Base-by-base conservation (phyloP, 2,113 vertebrate species). In the Artemisiospiza belli region DNA sequence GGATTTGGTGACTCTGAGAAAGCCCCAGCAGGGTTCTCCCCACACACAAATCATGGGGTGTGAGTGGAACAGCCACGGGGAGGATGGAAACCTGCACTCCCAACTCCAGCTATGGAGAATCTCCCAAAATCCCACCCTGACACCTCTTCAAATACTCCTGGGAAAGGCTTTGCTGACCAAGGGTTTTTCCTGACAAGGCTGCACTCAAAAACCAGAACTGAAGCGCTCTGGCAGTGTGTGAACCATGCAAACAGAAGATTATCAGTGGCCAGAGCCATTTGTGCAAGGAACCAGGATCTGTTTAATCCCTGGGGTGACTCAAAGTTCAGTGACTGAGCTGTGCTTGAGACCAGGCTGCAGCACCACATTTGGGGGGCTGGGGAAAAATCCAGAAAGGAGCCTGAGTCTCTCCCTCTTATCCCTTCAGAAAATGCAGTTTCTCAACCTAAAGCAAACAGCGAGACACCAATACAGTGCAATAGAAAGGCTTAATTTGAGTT, bases 291-390 rank as follows among this genome's bases (percentile, higher is more conserved):
- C 22, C 46, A 70, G 37, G 59, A 69, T 77, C 43, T 75, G 35
- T 7, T 79, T 90, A 94, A 95, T 88, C 85, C 92, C 90, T 70
- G 69, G 82, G 76, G 85, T 92, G 90, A 92, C 57, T 81, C 75
- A 55, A 59, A 92, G 91, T 93, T 93, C 80, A 97, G n/a, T n/a
- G 72, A 75, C 58, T 21, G 23, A 68, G 69, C 51, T 55, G 54
- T 22, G 35, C 37, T 43, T 17, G 31, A 77, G 84, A 80, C 86
- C 47, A 76, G 84, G 35, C 62, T 85, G 54, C 25, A 95, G 49
- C 61, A 84, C 64, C n/a, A 88, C 55, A 92, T 79, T 5, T 6
- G 18, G 49, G 5, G 66, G 58, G n/a, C n/a, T 25, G 30, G 54
- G 33, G 82, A 84, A 59, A 92, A 69, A 76, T 27, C 69, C 69